Evolutionary conservation across 23 tunicate species (phyloP).

Genomic region (Halocynthia aurantium): DNA sequence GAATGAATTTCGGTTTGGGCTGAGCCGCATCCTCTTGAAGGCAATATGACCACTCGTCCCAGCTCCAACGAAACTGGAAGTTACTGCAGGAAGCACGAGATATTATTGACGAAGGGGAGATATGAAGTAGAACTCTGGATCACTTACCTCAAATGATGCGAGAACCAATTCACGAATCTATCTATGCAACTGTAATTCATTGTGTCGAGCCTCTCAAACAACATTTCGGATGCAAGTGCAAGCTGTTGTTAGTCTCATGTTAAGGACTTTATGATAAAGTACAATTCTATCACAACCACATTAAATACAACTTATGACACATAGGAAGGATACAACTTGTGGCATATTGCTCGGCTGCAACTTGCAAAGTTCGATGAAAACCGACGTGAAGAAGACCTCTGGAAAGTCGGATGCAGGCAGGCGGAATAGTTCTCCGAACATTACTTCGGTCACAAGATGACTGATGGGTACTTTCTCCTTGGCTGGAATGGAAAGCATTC

Average conservation of each 20-base stretch:
- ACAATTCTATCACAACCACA: background rate
- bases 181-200: slow-evolving; percentile 83
- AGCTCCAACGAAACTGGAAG: slow-evolving; percentile 98
- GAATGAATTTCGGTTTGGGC: slow-evolving; percentile 83
- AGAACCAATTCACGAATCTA: slow-evolving; percentile 94
- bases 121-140: too few relatives aligned
- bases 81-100: slow-evolving; percentile 29
- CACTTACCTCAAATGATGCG: slow-evolving; percentile 67
- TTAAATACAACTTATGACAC: background rate
- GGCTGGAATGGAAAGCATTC: slow-evolving; percentile 49
- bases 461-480: slow-evolving; percentile 70
- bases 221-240: slow-evolving; percentile 97
- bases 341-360: slow-evolving; percentile 92
- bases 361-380: slow-evolving; percentile 94
- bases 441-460: slow-evolving; percentile 58
- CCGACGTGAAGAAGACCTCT: slow-evolving; percentile 59
- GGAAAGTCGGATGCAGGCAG: slow-evolving; percentile 63
- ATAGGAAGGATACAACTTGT: slow-evolving; percentile 62
- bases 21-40: slow-evolving; percentile 37
- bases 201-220: slow-evolving; percentile 85
- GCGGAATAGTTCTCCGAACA: slow-evolving; percentile 86
- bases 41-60: slow-evolving; percentile 99
- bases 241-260: slow-evolving; percentile 2
- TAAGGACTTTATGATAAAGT: background rate
- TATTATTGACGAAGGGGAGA: too few relatives aligned